phyloP scores from a whole-genome alignment of 2,888 invertebrate species.

The Chrysolina americana region DNA sequence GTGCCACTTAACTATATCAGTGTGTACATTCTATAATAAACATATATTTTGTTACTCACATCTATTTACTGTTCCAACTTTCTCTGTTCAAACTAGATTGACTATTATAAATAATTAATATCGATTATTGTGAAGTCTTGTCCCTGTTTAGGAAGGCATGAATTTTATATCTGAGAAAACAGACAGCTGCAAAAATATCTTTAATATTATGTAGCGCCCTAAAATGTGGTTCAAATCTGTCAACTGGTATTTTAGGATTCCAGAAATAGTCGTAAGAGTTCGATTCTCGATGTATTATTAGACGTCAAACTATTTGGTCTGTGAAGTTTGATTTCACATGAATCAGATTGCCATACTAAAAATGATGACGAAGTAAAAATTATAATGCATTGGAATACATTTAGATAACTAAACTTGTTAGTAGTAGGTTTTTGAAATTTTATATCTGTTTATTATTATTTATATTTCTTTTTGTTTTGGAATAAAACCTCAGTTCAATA shows the following conservation, averaged over 20 bases:
- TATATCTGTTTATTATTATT: no score
- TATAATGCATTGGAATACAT: no score
- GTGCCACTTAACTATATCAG: background rate
- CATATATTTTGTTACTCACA: background rate
- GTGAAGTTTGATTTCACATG: background rate
- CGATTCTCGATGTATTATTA: background rate
- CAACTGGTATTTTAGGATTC: slow-evolving; percentile 41
- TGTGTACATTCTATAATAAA: background rate
- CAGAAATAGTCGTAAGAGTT: slow-evolving; percentile 28
- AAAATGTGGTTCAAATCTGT: slow-evolving; percentile 51
- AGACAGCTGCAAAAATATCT: slow-evolving; percentile 57
- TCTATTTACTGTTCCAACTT: slow-evolving; percentile 5
- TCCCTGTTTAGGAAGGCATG: slow-evolving; percentile 42
- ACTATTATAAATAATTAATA: slow-evolving; percentile 17
- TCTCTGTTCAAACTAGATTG: slow-evolving; percentile 11
- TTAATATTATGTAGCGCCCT: slow-evolving; percentile 35
- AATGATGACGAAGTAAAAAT: no score
- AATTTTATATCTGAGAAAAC: slow-evolving; percentile 56
- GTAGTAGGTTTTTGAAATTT: no score
- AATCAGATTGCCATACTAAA: no score
- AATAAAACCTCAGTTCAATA: no score
- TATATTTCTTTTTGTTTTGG: no score
- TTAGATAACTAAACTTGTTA: no score
- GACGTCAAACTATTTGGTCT: background rate
- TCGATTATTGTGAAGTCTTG: slow-evolving; percentile 12